Base-by-base conservation (phyloP, 2,113 vertebrate species). In the Halcyon malimbica region DNA sequence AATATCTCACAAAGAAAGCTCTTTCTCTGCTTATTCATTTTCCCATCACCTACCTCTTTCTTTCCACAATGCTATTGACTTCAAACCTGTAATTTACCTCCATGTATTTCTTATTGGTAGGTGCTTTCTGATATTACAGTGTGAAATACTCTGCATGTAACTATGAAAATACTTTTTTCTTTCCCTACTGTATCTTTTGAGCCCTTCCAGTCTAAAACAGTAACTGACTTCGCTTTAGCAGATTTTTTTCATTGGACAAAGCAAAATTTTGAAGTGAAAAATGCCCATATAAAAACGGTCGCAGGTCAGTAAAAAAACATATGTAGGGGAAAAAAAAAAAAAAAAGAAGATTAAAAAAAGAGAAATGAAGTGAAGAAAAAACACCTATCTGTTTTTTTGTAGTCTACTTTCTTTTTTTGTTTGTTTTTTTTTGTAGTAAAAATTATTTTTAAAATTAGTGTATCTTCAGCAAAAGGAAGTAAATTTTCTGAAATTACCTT, bases 11-110 rank as follows among this genome's bases (percentile, higher is more conserved):
- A 35, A 42, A 75, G 23, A 54, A 77, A 46, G 9, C 4, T 75
- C 21, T 71, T 93, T 73, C 44, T 87, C 35, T 90, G 35, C 63
- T 48, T 90, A 37, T 8, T 73, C 14, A 83, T 90, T 73, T 93
- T 86, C 56, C 50, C 60, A 88, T 62, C 48, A 83, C 8, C 33
- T 85, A 51, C 39, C 17, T 70, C 39, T 91, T 81, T 41, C 42
- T 87, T 87, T 91, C 50, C 29, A 41, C 35, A 86, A 0, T 41
- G 26, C 7, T 54, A 11, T 26, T 2, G 2, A 6, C 28, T 92
- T 94, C 46, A 81, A 90, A 76, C 35, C 53, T 73, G 13, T 73
- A 60, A 90, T 93, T 86, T 94, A 8, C 13, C 31, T 83, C 48
- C 57, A 29, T 33, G 19, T 13, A 62, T 60, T 69, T 76, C 20